Conservation (phyloP, 2,113 vertebrate species). For the Tympanuchus pallidicinctus region DNA sequence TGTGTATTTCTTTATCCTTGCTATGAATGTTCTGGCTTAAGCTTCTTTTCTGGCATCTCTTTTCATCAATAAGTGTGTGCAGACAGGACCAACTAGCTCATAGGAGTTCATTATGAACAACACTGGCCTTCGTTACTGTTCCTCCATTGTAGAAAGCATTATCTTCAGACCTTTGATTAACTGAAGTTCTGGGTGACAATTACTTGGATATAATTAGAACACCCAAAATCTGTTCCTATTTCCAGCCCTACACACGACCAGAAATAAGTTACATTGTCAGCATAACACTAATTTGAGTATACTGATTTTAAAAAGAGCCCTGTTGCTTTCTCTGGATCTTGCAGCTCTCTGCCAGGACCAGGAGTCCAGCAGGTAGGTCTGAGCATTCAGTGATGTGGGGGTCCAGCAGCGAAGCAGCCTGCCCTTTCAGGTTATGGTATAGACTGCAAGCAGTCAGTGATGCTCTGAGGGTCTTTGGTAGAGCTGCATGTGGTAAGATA, state of each 20-base stretch:
- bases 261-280: not conserved
- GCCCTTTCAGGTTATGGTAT: not conserved
- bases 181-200: not conserved
- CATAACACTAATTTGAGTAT: not conserved
- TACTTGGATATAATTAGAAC: slow-evolving; percentile 9
- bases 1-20: not conserved
- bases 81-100: not conserved
- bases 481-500: not conserved
- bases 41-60: not conserved
- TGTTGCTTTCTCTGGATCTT: not conserved
- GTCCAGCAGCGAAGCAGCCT: not conserved
- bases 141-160: not conserved
- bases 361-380: not conserved
- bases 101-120: not conserved
- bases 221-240: not conserved
- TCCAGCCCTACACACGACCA: not conserved
- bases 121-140: not conserved
- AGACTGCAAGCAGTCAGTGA: not conserved
- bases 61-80: not conserved
- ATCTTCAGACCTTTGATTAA: not conserved
- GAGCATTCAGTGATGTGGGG: not conserved
- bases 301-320: not conserved
- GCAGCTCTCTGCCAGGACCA: not conserved
- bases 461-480: not conserved
- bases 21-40: not conserved